Percentiles rank a stretch among this genome's conserved stretches.
Evolutionary conservation across 2,888 invertebrate genomes (phyloP).

Genomic region (Rotaria magnacalcarata): DNA sequence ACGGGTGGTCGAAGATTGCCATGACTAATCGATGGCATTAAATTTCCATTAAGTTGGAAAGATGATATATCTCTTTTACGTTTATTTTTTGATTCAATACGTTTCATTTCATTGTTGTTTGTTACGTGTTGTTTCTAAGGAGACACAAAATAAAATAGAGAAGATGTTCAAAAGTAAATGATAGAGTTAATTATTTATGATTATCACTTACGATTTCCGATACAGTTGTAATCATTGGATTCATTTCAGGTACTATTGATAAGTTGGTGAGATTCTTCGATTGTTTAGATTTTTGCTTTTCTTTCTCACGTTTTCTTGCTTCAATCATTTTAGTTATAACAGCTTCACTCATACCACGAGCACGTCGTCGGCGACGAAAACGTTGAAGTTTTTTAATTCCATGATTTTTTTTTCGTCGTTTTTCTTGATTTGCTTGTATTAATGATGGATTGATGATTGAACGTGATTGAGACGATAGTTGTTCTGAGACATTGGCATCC

Average conservation of each 20-base stretch:
- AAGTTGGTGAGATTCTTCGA: not conserved
- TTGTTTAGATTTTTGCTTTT: not conserved
- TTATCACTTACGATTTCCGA: not conserved
- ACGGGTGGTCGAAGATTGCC: not conserved
- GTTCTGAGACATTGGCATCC: not conserved
- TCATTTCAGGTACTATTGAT: not conserved
- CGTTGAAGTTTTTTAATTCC: not conserved
- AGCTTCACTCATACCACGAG: not conserved
- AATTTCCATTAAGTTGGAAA: not conserved
- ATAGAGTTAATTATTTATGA: not conserved
- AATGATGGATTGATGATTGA: not conserved
- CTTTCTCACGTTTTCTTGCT: not conserved
- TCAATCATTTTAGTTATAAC: not conserved
- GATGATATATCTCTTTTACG: not conserved
- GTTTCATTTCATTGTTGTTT: not conserved
- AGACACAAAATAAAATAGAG: not conserved
- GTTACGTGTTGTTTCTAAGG: not conserved
- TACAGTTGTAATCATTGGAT: not conserved
- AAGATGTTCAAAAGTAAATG: no score
- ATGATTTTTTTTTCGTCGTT: not conserved
- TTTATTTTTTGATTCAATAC: not conserved
- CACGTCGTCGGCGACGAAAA: not conserved
- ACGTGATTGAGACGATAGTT: not conserved
- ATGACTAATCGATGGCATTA: not conserved
- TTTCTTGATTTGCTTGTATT: not conserved